These are phyloP conservation scores for Eupithecia pulchellata DNA, from an alignment of 2,888 invertebrate species.

Conservation along the genomic window DNA sequence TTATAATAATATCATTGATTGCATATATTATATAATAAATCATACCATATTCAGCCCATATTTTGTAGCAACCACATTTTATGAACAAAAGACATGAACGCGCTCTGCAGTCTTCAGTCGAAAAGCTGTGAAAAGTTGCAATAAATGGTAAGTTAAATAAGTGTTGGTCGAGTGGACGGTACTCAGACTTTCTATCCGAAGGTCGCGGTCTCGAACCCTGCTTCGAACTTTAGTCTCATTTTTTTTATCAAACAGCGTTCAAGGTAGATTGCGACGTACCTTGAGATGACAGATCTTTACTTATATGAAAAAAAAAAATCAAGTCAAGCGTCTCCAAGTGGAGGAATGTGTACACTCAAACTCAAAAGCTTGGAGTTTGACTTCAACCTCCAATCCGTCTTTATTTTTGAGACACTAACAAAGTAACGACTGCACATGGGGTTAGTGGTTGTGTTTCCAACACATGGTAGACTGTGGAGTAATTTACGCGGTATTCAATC, in stretches of 20 bases:
- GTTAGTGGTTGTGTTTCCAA: background rate
- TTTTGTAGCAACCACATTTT: background rate
- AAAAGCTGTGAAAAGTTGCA: background rate
- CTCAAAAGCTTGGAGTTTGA: too few species aligned
- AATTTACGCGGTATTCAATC: constrained; percentile 72
- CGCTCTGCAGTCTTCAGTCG: constrained; percentile 2
- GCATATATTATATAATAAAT: too few species aligned
- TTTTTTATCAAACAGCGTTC: too few species aligned
- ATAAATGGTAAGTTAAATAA: background rate
- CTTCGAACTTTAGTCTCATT: background rate
- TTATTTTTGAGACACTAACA: too few species aligned
- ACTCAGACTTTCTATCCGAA: background rate
- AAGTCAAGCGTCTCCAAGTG: too few species aligned
- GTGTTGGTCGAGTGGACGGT: background rate
- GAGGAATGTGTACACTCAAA: too few species aligned
- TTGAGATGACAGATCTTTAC: too few species aligned
- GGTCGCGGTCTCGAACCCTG: background rate
- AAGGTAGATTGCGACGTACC: too few species aligned
- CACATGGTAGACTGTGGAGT: constrained; percentile 36
- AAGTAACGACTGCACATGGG: too few species aligned
- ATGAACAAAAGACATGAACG: constrained; percentile 21
- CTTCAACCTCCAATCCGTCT: too few species aligned
- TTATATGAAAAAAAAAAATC: too few species aligned
- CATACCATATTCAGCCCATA: too few species aligned
- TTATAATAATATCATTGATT: background rate